phyloP scores from a whole-genome alignment of 2,888 invertebrate species.

The Drosophila nr. perissopoda region DNA sequence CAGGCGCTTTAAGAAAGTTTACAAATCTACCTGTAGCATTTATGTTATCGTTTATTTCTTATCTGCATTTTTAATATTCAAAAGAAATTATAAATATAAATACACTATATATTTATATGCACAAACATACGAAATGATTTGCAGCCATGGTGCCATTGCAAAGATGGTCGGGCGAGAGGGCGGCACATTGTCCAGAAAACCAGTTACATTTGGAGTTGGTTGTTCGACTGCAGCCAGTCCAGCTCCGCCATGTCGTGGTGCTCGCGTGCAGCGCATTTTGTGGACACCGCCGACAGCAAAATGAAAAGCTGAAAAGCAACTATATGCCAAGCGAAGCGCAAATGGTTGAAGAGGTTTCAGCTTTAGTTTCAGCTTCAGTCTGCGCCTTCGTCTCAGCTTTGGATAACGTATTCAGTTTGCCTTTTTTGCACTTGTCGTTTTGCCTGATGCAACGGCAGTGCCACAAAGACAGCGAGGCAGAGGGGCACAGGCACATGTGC shows the following conservation, averaged over 20 bases:
- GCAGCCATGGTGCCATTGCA: conserved; percentile 1
- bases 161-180: conserved; percentile 17
- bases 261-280: conserved; percentile 58
- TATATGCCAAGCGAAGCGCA: conserved; percentile 26
- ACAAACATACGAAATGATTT: not conserved
- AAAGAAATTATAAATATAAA: not conserved
- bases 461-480: not conserved
- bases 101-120: conserved; percentile 3
- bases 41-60: not conserved
- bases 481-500: conserved; percentile 32
- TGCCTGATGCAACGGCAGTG: not conserved
- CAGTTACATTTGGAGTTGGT: conserved; percentile 58
- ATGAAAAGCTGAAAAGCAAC: conserved; percentile 66
- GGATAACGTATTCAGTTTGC: conserved; percentile 44
- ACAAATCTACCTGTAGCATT: not conserved
- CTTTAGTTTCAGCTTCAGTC: conserved; percentile 7
- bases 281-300: conserved; percentile 67
- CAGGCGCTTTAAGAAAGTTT: not conserved
- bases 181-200: conserved; percentile 52
- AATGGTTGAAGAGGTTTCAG: conserved; percentile 28
- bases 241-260: conserved; percentile 49
- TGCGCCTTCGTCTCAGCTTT: conserved; percentile 23
- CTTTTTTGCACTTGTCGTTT: conserved; percentile 51
- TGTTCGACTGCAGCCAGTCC: conserved; percentile 21
- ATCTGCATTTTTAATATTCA: not conserved